Conservation (phyloP, 30 jellyfish, hydroid and myxozoan genomes). For the Aurelia aurita complex sp. Pacific region DNA sequence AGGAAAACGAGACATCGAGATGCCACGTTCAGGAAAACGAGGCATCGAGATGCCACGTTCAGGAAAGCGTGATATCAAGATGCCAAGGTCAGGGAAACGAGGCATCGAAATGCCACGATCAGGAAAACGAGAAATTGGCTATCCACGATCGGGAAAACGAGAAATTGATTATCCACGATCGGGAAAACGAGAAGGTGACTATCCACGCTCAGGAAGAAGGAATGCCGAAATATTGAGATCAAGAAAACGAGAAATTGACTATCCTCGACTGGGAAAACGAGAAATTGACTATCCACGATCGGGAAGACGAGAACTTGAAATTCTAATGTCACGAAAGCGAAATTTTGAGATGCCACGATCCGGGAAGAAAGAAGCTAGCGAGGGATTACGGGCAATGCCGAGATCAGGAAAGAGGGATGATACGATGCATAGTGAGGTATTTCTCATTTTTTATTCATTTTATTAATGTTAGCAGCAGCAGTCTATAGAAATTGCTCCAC, state of each 20-base stretch:
- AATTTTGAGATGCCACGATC: background rate
- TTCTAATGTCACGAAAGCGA: conserved; percentile 15
- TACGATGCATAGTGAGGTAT: background rate
- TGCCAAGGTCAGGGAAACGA: conserved; percentile 10
- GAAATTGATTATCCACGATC: conserved; percentile 3
- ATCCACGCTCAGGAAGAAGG: conserved; percentile 54
- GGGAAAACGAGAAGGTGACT: conserved; percentile 1
- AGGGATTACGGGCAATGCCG: background rate
- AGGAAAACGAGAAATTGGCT: conserved; percentile 13
- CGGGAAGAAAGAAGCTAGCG: background rate
- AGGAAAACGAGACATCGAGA: conserved; percentile 1
- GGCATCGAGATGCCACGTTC: conserved; percentile 24
- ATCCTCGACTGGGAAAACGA: conserved; percentile 13
- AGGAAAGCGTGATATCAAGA: conserved; percentile 7
- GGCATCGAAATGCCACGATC: background rate
- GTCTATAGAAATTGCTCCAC: too few species aligned
- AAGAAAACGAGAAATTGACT: conserved; percentile 12
- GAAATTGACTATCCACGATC: conserved; percentile 10
- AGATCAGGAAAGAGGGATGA: conserved; percentile 2
- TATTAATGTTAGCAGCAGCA: too few species aligned
- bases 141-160: conserved; percentile 32
- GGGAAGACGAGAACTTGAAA: conserved; percentile 9
- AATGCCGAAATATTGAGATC: conserved; percentile 22
- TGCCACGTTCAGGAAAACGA: conserved; percentile 36
- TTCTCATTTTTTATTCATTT: too few species aligned